Percentiles rank a stretch among this genome's conserved stretches.
Evolutionary conservation across 2,888 invertebrate genomes (phyloP).

Genomic region (Muscina levida): DNA sequence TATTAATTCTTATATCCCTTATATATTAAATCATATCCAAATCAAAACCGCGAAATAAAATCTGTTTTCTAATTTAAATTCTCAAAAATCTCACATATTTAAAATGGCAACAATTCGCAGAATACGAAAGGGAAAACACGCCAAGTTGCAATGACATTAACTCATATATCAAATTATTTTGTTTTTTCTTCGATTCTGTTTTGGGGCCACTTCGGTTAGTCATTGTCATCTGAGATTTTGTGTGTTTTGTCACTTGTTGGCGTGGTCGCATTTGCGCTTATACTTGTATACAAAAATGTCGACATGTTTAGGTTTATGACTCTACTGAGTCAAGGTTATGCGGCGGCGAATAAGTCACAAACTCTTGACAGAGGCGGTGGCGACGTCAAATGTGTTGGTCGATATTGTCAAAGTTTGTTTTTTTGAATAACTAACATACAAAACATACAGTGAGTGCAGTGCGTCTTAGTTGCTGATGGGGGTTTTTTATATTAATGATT

Average conservation of each 20-base stretch:
- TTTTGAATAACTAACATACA: slow-evolving; percentile 28
- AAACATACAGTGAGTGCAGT: neutral
- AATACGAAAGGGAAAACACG: neutral
- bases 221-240: slow-evolving; percentile 26
- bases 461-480: neutral
- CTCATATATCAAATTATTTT: slow-evolving; percentile 32
- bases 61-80: no score
- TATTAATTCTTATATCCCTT: no score
- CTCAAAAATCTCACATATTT: no score
- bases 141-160: slow-evolving; percentile 48
- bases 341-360: neutral
- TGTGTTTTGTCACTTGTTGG: slow-evolving; percentile 10
- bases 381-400: neutral
- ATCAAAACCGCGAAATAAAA: no score
- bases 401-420: no score
- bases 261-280: slow-evolving; percentile 13
- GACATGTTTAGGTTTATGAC: slow-evolving; percentile 55
- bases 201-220: slow-evolving; percentile 4
- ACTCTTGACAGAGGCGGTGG: neutral
- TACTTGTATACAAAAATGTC: slow-evolving; percentile 24
- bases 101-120: no score
- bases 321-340: slow-evolving; percentile 63
- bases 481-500: slow-evolving; percentile 6
- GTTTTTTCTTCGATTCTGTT: neutral
- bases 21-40: no score